Evolutionary conservation across 2,888 invertebrate species (phyloP), one percentile per base, ranked within the genome.

Genomic region (Cylloceria caligata): DNA sequence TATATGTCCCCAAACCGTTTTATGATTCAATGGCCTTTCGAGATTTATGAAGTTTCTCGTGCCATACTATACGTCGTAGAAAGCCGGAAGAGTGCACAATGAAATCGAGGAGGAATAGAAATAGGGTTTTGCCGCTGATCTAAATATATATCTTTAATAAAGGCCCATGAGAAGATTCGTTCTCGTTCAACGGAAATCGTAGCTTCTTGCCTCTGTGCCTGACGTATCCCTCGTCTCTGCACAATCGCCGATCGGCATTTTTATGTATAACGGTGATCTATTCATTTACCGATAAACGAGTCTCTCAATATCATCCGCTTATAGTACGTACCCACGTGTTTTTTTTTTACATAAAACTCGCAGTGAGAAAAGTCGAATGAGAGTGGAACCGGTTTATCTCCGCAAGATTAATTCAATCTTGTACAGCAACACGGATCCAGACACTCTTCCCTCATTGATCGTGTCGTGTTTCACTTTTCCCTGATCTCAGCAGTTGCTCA

Each of bases 141-240:
- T 86, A 84, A 87, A 87, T 86, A 86, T 86, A 87, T 86, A 86
- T 86, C 83, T 86, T 83, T 84, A 87, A 86, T 86, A 86, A 81
- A 77, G 60, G 69, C 64, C 71, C 34, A 27, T 13, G 39, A 47
- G 39, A 47, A 24, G 55, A 27, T 49, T 72, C 49, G 19, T n/a
- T 55, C 57, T 65, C 65, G 19, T 49, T 62, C 55, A 21, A 30
- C 39, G 11, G 9, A 52, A 57, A 49, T 16, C 60, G 9, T 49
- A 49, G 24, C 45, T 47, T 80, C 19, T 60, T 27, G n/a, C 13
- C 47, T 76, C 39, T 62, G 9, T 30, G 49, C 55, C 39, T 45
- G 45, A 24, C 49, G 36, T 42, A 0, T 39, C 11, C 24, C 57
- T n/a, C n/a, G n/a, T n/a, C 39, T 27, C 60, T 60, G 5, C 16